Evolutionary conservation across 2,113 vertebrate species (phyloP).

Genomic region (Grus americana): DNA sequence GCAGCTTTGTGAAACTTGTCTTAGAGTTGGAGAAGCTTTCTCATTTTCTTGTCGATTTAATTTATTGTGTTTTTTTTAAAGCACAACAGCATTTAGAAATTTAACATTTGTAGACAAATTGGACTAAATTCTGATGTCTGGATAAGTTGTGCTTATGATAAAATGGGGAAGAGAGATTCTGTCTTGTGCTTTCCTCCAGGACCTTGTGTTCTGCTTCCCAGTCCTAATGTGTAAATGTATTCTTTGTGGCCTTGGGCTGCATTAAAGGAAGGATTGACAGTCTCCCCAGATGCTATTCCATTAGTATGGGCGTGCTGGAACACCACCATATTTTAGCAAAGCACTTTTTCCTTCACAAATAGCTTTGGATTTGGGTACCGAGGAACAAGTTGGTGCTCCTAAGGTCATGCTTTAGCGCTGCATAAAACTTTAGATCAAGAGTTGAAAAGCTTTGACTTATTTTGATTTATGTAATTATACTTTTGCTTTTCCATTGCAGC

Average conservation of each 20-base stretch:
- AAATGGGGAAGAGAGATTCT: background rate
- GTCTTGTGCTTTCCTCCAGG: background rate
- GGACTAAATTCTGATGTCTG: background rate
- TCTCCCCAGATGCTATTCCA: background rate
- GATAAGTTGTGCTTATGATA: background rate
- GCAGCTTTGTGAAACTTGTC: background rate
- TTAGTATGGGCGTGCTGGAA: background rate
- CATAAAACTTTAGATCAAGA: background rate
- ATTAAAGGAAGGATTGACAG: background rate
- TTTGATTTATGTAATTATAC: background rate
- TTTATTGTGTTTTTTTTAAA: background rate
- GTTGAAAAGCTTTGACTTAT: background rate
- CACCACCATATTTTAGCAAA: background rate
- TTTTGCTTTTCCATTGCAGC: constrained; percentile 72
- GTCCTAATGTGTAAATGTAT: background rate
- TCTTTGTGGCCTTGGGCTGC: background rate
- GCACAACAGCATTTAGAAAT: background rate
- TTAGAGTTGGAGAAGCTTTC: background rate
- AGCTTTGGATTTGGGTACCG: rapidly evolving
- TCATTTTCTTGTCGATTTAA: background rate
- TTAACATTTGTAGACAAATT: background rate
- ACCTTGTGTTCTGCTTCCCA: background rate
- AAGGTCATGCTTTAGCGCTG: background rate
- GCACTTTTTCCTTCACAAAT: background rate
- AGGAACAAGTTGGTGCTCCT: background rate